phyloP scores from a whole-genome alignment of 2,888 invertebrate genomes.

The Archips crataeganus region DNA sequence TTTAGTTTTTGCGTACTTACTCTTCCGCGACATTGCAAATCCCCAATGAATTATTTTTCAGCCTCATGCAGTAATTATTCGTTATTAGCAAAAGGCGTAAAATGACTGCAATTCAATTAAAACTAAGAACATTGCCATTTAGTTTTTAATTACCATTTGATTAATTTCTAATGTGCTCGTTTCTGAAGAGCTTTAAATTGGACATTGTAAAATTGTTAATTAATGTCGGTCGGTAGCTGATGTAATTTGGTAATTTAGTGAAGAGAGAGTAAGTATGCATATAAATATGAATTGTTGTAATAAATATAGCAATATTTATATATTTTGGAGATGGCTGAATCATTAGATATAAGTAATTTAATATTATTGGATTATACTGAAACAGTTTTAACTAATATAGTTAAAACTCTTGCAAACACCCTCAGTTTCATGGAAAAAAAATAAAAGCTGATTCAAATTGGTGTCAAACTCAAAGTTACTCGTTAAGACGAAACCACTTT shows the following conservation, averaged over 20 bases:
- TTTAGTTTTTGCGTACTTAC: neutral
- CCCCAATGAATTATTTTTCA: neutral
- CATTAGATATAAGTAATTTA: no score
- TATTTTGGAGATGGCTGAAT: no score
- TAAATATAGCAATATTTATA: no score
- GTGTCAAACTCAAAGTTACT: no score
- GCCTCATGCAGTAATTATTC: neutral
- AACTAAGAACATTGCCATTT: neutral
- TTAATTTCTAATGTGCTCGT: neutral
- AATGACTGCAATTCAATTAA: conserved; percentile 5
- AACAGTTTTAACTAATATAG: no score
- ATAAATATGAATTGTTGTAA: no score
- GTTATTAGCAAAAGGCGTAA: neutral
- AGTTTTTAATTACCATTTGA: neutral
- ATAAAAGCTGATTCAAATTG: no score
- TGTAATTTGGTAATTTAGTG: neutral
- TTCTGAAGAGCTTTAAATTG: neutral
- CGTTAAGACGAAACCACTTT: no score
- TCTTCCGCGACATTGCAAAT: neutral
- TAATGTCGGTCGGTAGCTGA: neutral
- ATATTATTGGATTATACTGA: no score
- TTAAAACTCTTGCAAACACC: no score
- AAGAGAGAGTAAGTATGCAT: neutral
- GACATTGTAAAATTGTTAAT: neutral
- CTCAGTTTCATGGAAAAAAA: no score